phyloP scores from a whole-genome alignment of 2,113 vertebrate genomes.

The Marmota monax region DNA sequence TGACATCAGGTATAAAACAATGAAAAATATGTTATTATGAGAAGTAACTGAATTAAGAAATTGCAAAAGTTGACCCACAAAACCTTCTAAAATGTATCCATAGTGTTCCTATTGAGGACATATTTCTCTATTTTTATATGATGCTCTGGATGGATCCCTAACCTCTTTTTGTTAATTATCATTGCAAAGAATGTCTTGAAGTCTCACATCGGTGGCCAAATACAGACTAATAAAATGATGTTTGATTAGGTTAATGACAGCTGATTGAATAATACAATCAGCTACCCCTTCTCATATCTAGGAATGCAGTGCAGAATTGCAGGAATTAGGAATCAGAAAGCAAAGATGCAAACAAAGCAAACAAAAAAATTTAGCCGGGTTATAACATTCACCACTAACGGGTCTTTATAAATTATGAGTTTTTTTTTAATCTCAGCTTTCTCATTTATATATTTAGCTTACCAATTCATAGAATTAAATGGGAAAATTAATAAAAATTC shows the following conservation, averaged over 20 bases:
- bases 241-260: background rate
- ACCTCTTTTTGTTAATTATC: background rate
- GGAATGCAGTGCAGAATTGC: background rate
- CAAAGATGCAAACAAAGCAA: background rate
- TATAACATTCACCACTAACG: background rate
- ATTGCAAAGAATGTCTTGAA: background rate
- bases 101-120: background rate
- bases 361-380: background rate
- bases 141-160: background rate
- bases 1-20: background rate
- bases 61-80: background rate
- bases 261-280: background rate
- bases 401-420: background rate
- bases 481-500: background rate
- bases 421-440: background rate
- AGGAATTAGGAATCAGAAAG: background rate
- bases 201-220: background rate
- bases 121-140: background rate
- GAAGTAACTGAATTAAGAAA: background rate
- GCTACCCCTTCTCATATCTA: background rate
- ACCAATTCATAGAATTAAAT: background rate
- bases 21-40: background rate
- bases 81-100: background rate
- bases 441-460: background rate
- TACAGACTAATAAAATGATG: background rate